phyloP scores from a whole-genome alignment of 2,888 invertebrate genomes.

The Cerceris ruficornis region DNA sequence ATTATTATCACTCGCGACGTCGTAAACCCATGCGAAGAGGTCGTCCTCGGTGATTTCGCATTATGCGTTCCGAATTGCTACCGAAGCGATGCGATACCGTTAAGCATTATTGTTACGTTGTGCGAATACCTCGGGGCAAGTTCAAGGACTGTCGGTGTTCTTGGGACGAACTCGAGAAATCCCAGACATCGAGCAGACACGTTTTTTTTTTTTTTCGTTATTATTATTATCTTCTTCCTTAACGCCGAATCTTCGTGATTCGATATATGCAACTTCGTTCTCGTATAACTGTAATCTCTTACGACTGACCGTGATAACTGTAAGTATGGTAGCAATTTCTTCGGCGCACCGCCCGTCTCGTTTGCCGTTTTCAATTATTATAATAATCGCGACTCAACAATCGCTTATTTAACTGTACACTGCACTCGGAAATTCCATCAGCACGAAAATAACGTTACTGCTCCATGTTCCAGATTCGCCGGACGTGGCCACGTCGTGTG shows the following conservation, averaged over 20 bases:
- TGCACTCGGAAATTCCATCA: background rate
- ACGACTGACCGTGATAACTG: too few relatives aligned
- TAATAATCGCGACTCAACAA: background rate
- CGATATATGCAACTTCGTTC: too few relatives aligned
- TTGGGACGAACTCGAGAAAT: too few relatives aligned
- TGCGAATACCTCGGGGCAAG: too few relatives aligned
- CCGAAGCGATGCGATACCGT: slow-evolving; percentile 5
- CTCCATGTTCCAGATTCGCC: slow-evolving; percentile 20
- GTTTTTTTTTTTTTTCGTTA: too few relatives aligned
- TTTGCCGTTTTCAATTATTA: background rate
- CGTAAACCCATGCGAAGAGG: background rate
- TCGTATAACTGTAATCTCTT: too few relatives aligned
- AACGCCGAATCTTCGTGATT: too few relatives aligned
- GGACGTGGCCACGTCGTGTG: background rate
- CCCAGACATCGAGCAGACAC: too few relatives aligned
- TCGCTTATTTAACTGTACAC: slow-evolving; percentile 29
- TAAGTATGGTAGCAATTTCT: too few relatives aligned
- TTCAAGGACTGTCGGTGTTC: too few relatives aligned
- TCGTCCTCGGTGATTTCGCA: slow-evolving; percentile 9
- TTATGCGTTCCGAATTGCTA: slow-evolving; percentile 12
- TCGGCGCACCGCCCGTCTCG: too few relatives aligned
- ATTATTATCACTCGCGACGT: slow-evolving; percentile 1
- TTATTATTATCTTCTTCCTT: too few relatives aligned
- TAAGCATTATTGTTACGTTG: background rate
- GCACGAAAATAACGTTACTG: background rate